Base-by-base conservation (phyloP, 2,888 invertebrate species). In the Rhamnusium bicolor region DNA sequence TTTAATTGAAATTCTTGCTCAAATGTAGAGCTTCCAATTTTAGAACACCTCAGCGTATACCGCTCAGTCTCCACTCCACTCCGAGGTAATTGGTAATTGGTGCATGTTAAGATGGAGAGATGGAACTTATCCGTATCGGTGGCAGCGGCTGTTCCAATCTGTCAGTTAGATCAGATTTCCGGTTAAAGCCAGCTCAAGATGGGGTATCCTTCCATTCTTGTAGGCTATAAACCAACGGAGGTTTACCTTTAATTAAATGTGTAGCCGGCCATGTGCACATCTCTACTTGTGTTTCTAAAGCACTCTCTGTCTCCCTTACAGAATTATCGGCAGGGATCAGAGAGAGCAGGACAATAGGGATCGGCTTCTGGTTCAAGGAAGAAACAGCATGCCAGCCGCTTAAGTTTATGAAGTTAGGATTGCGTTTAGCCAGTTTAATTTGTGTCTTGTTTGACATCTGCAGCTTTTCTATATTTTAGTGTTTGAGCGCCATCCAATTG, bases 171-270 rank as follows among this genome's bases (percentile, higher is more conserved):
- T 75, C 71, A 73, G 75, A 75, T 75, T 75, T 72, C 75, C 67
- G 62, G 65, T 54, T 67, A 61, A 32, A 71, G 65, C 49, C 24
- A 68, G 67, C 60, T 66, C 58, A 46, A 54, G 66, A 74, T 71
- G 63, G 56, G 58, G 49, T 67, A 66, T 65, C 69, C 65, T 69
- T 27, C 60, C 61, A 66, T 69, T 53, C 69, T 56, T 54, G 47
- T 21, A 62, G 62, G 65, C 65, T 68, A 74, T 75, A 72, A 75
- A 75, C 74, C 68, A 58, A 46, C 69, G 67, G 68, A 74, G 73
- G 77, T 78, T 76, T 71, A 80, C 79, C 77, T 80, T 79, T 80
- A 79, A 80, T 80, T 79, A 76, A 80, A 79, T 79, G 77, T 77
- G 65, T 61, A 72, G 69, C 68, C 74, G 72, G 60, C 72, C 71